Base-by-base conservation (phyloP, 2,888 invertebrate genomes). In the Epsilonema sp. region DNA sequence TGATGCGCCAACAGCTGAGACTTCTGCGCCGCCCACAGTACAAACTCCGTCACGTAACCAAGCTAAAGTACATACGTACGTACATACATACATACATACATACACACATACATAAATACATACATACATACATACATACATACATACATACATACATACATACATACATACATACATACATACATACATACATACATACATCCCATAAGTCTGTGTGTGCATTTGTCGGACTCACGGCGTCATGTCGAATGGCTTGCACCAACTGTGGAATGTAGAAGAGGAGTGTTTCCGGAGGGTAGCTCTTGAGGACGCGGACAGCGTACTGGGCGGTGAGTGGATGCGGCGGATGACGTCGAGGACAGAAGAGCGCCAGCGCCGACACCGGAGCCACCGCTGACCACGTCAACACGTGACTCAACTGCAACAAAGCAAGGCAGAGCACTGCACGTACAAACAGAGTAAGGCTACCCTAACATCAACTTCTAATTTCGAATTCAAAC, bases 1-100 rank as follows among this genome's bases (percentile, higher is more conserved):
- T 99, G 97, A 67, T 99, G 97, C 0, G 89, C 90, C 1, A 97
- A 82, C 24, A 97, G 79, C 71, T 94, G 97, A 0, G 94, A 94
- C 53, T 83, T 80, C 64, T 82, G 81, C 13, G 90, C 81, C 45
- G 90, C 77, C 50, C 81, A 81, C 65, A 90, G 84, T 41, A 99
- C 90, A 64, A 94, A 80, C 67, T 97, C 94, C 0, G 81, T 78
- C 13, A 92, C 83, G 67, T 94, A 97, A n/a, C 97, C 97, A 90
- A 97, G 90, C 82, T 84, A 63, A 2, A 66, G n/a, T n/a, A n/a
- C n/a, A n/a, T n/a, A n/a, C n/a, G n/a, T n/a, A n/a, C n/a, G n/a
- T n/a, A n/a, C n/a, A n/a, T n/a, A n/a, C n/a, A n/a, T n/a, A n/a
- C n/a, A n/a, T n/a, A n/a, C n/a, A n/a, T n/a, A n/a, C n/a, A n/a